Percentiles rank a stretch among this genome's conserved stretches.
These are phyloP conservation scores for Meloe dianella DNA, from an alignment of 2,888 invertebrate genomes.

Conservation along the genomic window DNA sequence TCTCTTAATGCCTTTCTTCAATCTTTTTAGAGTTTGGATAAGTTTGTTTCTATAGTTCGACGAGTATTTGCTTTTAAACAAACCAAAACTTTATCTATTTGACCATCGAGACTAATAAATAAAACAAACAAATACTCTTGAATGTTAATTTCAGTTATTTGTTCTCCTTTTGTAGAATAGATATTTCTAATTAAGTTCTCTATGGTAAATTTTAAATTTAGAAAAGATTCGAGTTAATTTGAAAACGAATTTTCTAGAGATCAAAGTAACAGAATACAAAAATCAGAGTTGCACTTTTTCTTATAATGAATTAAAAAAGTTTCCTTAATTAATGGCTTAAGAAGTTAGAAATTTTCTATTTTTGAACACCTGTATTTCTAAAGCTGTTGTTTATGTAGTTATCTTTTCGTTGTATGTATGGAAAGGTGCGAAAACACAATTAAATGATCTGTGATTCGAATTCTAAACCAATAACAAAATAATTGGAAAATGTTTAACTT, in stretches of 20 bases:
- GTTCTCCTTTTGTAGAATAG: background rate
- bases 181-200: background rate
- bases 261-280: background rate
- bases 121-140: background rate
- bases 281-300: background rate
- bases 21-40: background rate
- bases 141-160: background rate
- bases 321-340: background rate
- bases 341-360: no score
- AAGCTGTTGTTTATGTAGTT: no score
- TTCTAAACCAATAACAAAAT: no score
- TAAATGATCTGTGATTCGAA: no score
- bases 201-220: background rate
- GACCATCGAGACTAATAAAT: background rate
- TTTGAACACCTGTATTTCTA: no score
- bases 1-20: background rate
- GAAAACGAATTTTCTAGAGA: background rate
- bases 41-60: background rate
- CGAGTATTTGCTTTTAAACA: background rate
- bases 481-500: no score
- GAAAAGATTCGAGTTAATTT: background rate
- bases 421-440: no score
- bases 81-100: background rate
- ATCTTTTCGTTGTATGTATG: no score
- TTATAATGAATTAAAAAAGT: background rate